Evolutionary conservation across 2,888 invertebrate species (phyloP).

Genomic region (Perdita meconis): DNA sequence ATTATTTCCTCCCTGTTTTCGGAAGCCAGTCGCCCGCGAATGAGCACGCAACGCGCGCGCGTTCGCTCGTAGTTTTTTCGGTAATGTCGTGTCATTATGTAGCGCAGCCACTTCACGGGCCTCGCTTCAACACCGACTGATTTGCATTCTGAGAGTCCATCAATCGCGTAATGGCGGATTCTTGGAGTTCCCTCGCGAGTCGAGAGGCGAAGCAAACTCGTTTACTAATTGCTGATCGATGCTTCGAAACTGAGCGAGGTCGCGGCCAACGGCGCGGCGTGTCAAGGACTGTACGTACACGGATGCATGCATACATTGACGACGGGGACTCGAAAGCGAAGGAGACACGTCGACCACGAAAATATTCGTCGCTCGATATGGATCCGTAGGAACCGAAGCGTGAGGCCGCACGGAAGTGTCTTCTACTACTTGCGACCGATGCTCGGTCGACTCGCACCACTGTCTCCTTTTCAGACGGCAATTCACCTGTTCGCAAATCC

Average conservation of each 20-base stretch:
- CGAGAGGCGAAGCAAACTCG: conserved; percentile 65
- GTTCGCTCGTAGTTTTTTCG: neutral
- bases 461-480: neutral
- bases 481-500: conserved; percentile 14
- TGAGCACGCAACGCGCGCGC: neutral
- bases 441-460: neutral
- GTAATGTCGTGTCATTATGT: neutral
- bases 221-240: conserved; percentile 77
- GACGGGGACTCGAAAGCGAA: neutral
- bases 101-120: neutral
- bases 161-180: conserved; percentile 44
- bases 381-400: neutral
- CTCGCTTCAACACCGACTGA: conserved; percentile 23
- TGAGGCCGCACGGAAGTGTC: neutral
- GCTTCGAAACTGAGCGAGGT: conserved; percentile 56
- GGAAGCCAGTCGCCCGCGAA: neutral
- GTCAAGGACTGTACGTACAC: conserved; percentile 61
- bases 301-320: conserved; percentile 39
- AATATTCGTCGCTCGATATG: neutral
- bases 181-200: conserved; percentile 45
- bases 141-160: conserved; percentile 58
- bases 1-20: neutral
- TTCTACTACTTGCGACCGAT: neutral
- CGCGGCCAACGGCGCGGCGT: conserved; percentile 47
- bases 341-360: neutral